A percentile compares a stretch with the other conserved stretches of the same genome.
Evolutionary conservation across 2,797 vertebrate species (phyloP).

Genomic region (Xiphophorus birchmanni): DNA sequence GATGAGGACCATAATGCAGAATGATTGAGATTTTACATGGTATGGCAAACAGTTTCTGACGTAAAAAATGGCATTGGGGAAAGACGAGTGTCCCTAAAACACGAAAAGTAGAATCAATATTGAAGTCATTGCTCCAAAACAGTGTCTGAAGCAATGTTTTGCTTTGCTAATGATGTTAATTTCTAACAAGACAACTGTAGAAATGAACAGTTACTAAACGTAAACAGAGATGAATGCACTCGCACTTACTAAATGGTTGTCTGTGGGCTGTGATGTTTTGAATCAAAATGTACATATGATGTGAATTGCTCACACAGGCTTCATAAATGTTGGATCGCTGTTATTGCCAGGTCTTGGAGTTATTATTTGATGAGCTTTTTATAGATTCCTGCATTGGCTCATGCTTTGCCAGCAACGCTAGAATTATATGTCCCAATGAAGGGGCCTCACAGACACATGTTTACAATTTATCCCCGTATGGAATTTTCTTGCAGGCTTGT

Average conservation of each 20-base stretch:
- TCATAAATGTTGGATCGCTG: slow-evolving; percentile 57
- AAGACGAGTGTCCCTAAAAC: background rate
- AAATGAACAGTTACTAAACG: slow-evolving; percentile 30
- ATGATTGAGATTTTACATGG: background rate
- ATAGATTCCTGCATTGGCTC: slow-evolving; percentile 70
- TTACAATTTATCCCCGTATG: slow-evolving; percentile 79
- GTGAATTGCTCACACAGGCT: slow-evolving; percentile 45
- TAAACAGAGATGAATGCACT: slow-evolving; percentile 53
- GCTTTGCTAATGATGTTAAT: slow-evolving; percentile 30
- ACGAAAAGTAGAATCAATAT: background rate
- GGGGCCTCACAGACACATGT: slow-evolving; percentile 77
- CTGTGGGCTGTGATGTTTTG: slow-evolving; percentile 56
- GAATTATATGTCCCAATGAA: slow-evolving; percentile 63
- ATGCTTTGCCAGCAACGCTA: slow-evolving; percentile 60
- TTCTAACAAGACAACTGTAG: slow-evolving; percentile 39
- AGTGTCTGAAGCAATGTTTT: slow-evolving; percentile 30
- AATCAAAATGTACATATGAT: slow-evolving; percentile 56
- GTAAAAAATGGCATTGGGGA: background rate
- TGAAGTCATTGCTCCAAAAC: background rate
- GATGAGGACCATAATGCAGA: background rate
- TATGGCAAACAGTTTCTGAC: background rate
- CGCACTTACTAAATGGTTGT: slow-evolving; percentile 49
- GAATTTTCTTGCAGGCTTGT: slow-evolving; percentile 77
- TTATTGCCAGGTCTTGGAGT: slow-evolving; percentile 58
- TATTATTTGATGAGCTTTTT: slow-evolving; percentile 62